Conservation (phyloP, 2,888 invertebrate species). For the Melitaea athalia region DNA sequence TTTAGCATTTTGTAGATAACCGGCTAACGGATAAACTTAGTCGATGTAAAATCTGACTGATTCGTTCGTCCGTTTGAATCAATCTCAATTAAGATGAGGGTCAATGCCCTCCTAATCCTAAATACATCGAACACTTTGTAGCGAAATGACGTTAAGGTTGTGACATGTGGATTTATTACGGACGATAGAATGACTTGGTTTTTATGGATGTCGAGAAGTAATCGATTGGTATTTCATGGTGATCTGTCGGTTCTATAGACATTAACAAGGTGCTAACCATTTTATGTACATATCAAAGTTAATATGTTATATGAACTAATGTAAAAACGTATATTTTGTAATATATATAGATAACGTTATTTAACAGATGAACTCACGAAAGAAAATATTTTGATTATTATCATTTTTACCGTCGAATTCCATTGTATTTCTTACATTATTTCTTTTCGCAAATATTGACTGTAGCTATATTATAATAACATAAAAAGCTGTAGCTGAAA, state of each 20-base stretch:
- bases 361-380: no score
- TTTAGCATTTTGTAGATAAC: background rate
- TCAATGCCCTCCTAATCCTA: slow-evolving; percentile 18
- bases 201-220: background rate
- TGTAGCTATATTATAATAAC: no score
- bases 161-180: background rate
- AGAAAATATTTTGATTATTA: no score
- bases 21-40: background rate
- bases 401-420: no score
- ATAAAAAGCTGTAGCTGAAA: no score
- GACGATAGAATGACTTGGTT: background rate
- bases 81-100: slow-evolving; percentile 11
- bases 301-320: no score
- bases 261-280: no score
- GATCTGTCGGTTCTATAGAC: background rate
- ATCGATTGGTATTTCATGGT: background rate
- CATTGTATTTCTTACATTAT: no score
- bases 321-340: no score
- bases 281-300: no score
- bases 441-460: no score
- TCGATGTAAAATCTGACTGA: background rate
- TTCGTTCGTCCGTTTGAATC: background rate
- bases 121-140: background rate
- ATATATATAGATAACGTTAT: no score
- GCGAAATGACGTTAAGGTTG: background rate